phyloP scores from a whole-genome alignment of 2,797 vertebrate genomes.

The Phylloscopus collybita region DNA sequence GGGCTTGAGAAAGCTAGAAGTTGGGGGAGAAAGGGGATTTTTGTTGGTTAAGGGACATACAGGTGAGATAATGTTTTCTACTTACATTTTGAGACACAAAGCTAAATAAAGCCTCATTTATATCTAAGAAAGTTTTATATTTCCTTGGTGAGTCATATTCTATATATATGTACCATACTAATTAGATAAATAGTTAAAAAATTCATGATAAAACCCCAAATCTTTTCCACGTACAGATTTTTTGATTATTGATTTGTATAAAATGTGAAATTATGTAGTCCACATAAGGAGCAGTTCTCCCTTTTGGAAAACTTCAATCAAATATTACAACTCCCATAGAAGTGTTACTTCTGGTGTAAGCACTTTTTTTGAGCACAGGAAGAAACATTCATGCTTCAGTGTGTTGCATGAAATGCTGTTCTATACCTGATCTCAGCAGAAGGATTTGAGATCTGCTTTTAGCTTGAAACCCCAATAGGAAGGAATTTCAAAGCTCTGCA shows the following conservation, averaged over 20 bases:
- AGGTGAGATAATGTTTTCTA: neutral
- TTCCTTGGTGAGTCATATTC: neutral
- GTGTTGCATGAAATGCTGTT: neutral
- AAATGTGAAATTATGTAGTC: neutral
- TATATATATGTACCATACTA: neutral
- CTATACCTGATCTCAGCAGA: conserved; percentile 41
- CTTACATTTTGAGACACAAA: neutral
- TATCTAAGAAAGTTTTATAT: neutral
- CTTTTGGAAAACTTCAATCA: neutral
- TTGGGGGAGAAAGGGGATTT: neutral
- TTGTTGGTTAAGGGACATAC: neutral
- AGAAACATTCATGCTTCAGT: neutral
- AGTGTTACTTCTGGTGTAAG: neutral
- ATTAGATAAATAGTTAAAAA: neutral
- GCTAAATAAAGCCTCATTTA: neutral
- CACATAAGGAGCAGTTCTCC: neutral
- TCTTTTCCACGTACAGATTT: neutral
- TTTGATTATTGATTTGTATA: neutral
- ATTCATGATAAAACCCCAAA: neutral
- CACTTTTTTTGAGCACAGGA: neutral
- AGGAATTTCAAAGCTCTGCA: neutral
- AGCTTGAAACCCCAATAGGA: neutral
- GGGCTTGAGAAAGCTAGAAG: neutral
- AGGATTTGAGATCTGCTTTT: conserved; percentile 15
- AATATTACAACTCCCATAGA: neutral